These are phyloP conservation scores for Orussus abietinus DNA, from an alignment of 1,140 invertebrate genomes.

Conservation along the genomic window DNA sequence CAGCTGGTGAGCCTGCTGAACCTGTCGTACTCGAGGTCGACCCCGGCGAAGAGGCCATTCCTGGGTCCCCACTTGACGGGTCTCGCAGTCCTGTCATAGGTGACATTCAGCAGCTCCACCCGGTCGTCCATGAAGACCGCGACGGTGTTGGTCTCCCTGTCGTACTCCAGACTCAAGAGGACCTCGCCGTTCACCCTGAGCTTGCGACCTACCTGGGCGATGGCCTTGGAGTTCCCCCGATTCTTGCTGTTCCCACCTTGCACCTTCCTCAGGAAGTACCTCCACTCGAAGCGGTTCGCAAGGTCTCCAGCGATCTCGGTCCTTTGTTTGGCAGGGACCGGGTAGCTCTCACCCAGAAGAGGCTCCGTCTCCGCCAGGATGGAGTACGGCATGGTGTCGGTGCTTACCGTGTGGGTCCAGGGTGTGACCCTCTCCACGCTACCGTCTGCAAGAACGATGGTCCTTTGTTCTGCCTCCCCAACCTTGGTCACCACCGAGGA, in stretches of 20 bases:
- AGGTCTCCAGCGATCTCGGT: slow-evolving; percentile 85
- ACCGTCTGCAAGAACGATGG: slow-evolving; percentile 75
- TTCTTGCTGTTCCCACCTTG: slow-evolving; percentile 62
- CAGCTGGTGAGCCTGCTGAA: slow-evolving; percentile 86
- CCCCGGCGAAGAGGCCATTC: slow-evolving; percentile 78
- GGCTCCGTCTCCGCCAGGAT: slow-evolving; percentile 79
- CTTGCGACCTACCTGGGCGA: slow-evolving; percentile 79
- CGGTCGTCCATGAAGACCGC: slow-evolving; percentile 87
- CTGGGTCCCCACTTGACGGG: slow-evolving; percentile 86
- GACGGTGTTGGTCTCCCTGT: slow-evolving; percentile 83
- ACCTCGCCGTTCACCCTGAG: slow-evolving; percentile 88
- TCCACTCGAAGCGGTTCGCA: slow-evolving; percentile 92
- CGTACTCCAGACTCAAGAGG: slow-evolving; percentile 87
- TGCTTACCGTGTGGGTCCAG: slow-evolving; percentile 79
- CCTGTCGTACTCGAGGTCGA: slow-evolving; percentile 89
- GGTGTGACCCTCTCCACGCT: slow-evolving; percentile 74
- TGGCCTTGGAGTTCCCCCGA: slow-evolving; percentile 62
- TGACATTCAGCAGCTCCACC: slow-evolving; percentile 84
- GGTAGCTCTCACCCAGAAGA: slow-evolving; percentile 81
- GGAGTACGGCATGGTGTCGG: slow-evolving; percentile 81
- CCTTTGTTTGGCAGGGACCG: slow-evolving; percentile 83
- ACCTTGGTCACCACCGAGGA: slow-evolving; percentile 76
- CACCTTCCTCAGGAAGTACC: slow-evolving; percentile 76
- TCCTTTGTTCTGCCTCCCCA: slow-evolving; percentile 76
- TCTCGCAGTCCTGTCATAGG: slow-evolving; percentile 86